A percentile compares a stretch with the other conserved stretches of the same genome.
These are phyloP conservation scores for Phymastichus coffea DNA, from an alignment of 1,140 invertebrate genomes.

Conservation along the genomic window DNA sequence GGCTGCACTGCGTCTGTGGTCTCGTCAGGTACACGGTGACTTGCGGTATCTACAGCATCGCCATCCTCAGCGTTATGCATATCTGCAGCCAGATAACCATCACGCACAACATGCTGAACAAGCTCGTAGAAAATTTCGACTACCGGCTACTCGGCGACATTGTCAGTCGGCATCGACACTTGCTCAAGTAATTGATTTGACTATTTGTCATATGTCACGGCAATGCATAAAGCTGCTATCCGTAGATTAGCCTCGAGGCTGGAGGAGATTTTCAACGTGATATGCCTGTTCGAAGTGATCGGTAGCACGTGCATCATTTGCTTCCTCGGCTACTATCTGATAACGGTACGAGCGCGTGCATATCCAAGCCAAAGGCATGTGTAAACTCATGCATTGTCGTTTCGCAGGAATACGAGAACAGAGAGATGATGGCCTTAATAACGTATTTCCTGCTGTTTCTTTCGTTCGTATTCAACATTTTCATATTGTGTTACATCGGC, in stretches of 20 bases:
- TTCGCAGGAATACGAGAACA: slow-evolving; percentile 30
- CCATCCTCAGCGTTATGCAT: slow-evolving; percentile 39
- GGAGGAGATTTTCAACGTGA: slow-evolving; percentile 31
- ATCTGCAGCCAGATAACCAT: slow-evolving; percentile 35
- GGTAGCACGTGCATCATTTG: slow-evolving; percentile 36
- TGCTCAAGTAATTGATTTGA: slow-evolving; percentile 4
- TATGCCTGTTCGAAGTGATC: slow-evolving; percentile 36
- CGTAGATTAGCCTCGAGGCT: slow-evolving; percentile 33
- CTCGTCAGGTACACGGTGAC: slow-evolving; percentile 36
- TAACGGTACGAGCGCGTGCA: slow-evolving; percentile 22
- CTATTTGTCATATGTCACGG: neutral
- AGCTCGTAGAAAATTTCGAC: slow-evolving; percentile 13
- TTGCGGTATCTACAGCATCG: slow-evolving; percentile 32
- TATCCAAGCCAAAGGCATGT: neutral
- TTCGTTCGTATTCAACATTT: slow-evolving; percentile 30
- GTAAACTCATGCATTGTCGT: neutral
- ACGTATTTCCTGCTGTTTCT: slow-evolving; percentile 1
- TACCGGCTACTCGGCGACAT: neutral
- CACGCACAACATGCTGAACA: slow-evolving; percentile 22
- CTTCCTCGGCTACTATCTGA: slow-evolving; percentile 30
- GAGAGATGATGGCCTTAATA: slow-evolving; percentile 11
- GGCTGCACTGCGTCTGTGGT: slow-evolving; percentile 32
- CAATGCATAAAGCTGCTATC: neutral
- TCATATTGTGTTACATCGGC: slow-evolving; percentile 32
- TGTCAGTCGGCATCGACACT: slow-evolving; percentile 15